phyloP scores from a whole-genome alignment of 2,888 invertebrate genomes.

The Oscheius myriophilus region DNA sequence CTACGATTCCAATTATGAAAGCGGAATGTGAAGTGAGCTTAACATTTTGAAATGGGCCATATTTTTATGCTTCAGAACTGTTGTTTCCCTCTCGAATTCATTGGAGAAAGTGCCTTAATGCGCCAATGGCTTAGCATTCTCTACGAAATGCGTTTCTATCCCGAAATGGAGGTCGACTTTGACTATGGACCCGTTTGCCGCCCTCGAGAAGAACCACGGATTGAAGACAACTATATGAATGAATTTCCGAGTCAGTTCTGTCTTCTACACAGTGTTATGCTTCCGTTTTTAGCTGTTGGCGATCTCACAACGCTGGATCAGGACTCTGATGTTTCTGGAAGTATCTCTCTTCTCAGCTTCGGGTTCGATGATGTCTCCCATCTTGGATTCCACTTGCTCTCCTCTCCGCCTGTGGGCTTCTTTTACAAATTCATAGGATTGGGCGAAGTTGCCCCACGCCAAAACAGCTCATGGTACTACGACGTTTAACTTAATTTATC shows the following conservation, averaged over 20 bases:
- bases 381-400: conserved; percentile 25
- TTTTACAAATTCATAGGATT: conserved; percentile 19
- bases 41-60: not conserved
- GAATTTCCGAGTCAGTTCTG: conserved; percentile 37
- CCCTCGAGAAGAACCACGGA: conserved; percentile 38
- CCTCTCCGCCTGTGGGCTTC: conserved; percentile 26
- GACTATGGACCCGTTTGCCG: conserved; percentile 60
- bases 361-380: conserved; percentile 26
- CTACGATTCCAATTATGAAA: conserved; percentile 39
- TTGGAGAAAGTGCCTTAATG: conserved; percentile 46
- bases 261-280: not conserved
- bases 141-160: conserved; percentile 53
- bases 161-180: conserved; percentile 41
- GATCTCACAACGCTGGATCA: conserved; percentile 15
- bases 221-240: conserved; percentile 52
- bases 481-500: not conserved
- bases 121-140: conserved; percentile 50
- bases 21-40: conserved; percentile 42
- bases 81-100: conserved; percentile 49
- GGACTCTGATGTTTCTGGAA: conserved; percentile 3
- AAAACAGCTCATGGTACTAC: conserved; percentile 28
- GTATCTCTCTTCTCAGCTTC: conserved; percentile 24
- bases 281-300: not conserved
- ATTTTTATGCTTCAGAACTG: conserved; percentile 45
- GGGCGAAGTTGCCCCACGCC: conserved; percentile 7